Evolutionary conservation across 2,797 vertebrate species (phyloP), one percentile per base, ranked within the genome.

Genomic region (Acridotheres tristis): DNA sequence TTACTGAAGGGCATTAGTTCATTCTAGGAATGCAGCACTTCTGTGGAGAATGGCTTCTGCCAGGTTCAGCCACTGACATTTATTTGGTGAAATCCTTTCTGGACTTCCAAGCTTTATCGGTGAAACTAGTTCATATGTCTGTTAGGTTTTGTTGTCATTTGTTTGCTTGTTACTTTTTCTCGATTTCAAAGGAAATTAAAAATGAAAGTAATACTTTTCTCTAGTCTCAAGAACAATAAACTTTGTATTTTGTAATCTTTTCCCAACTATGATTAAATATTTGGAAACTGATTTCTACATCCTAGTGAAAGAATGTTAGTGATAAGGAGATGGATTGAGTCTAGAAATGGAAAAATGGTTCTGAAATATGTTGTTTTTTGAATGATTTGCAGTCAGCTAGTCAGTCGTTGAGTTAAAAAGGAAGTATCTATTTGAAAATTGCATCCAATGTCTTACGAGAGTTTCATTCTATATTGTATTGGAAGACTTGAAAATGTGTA

Each of bases 11-110:
- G 91, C 90, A 94, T 79, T 91, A 88, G 92, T 85, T 95, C 91
- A 59, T 91, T 94, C 89, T 94, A 76, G 88, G 82, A 94, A 92
- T 85, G 94, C 89, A 76, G 89, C 77, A 86, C 85, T 95, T 95
- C 54, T 78, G 26, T 89, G 88, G 42, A 63, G 65, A 93, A 50
- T 72, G 91, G 61, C 57, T 38, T 38, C 71, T 93, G 42, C 73
- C 66, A 79, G 29, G 29, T 84, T 94, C 48, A 40, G 55, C 53
- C 32, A 22, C 62, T 90, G 74, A 89, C 58, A 59, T 81, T 61
- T 75, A 48, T 85, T 67, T 93, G 76, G 69, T 9, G 3, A 82
- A 94, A 71, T 93, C 32, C 32, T n/a, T 62, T 72, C 55, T 89
- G 82, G 89, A 65, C 86, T 88, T 86, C 63, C 34, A 77, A 65